Evolutionary conservation across 1,140 invertebrate genomes (phyloP).

Genomic region (Trachelipus rathkii): DNA sequence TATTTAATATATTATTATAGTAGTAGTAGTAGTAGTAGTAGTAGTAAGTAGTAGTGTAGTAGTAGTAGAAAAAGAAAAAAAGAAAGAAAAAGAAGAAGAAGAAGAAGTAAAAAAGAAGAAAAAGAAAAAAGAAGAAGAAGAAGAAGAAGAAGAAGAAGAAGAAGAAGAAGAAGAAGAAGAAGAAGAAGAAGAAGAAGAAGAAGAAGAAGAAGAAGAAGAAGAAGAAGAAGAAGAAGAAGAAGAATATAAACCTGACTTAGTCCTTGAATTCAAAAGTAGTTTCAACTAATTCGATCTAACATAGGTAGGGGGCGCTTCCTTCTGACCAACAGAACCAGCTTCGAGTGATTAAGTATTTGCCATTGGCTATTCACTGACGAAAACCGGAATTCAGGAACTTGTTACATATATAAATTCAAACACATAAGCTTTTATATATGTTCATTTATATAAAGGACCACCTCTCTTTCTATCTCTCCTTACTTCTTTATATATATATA

Average conservation of each 20-base stretch:
- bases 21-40: too few relatives aligned
- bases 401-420: too few relatives aligned
- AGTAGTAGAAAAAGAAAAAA: too few relatives aligned
- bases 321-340: too few relatives aligned
- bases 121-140: neutral
- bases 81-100: slow-evolving; percentile 10
- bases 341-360: neutral
- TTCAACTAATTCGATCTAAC: neutral
- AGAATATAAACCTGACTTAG: neutral
- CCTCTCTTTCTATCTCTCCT: too few relatives aligned
- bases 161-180: neutral
- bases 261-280: neutral
- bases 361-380: neutral
- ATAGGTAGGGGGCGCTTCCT: too few relatives aligned
- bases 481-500: too few relatives aligned
- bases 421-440: too few relatives aligned
- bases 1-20: neutral
- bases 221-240: neutral
- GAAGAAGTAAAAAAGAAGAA: neutral
- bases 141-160: neutral
- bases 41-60: too few relatives aligned
- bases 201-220: neutral
- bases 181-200: neutral
- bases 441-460: too few relatives aligned
- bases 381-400: too few relatives aligned